phyloP scores from a whole-genome alignment of 2,113 vertebrate species.

The Calidris pugnax region DNA sequence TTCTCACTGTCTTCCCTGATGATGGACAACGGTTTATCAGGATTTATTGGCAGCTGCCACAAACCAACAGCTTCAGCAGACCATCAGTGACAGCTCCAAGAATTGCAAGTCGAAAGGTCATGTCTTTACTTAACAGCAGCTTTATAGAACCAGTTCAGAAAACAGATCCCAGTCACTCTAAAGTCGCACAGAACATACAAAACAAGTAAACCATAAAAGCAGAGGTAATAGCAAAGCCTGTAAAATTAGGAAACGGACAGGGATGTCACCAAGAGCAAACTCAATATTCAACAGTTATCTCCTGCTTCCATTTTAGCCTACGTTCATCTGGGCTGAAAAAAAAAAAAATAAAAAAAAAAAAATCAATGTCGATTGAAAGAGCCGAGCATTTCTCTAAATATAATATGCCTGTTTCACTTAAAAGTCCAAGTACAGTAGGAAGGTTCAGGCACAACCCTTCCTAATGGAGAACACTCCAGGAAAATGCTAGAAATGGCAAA shows the following conservation, averaged over 20 bases:
- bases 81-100: not conserved
- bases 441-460: not conserved
- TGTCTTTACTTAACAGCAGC: not conserved
- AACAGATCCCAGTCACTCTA: not conserved
- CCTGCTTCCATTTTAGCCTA: not conserved
- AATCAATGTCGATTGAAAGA: not conserved
- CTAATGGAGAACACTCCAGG: not conserved
- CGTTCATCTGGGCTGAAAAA: not conserved
- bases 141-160: not conserved
- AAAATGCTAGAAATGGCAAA: not conserved
- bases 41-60: not conserved
- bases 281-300: not conserved
- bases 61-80: not conserved
- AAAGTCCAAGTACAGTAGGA: not conserved
- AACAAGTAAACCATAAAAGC: not conserved
- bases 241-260: not conserved
- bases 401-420: not conserved
- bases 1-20: not conserved
- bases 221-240: not conserved
- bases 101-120: not conserved
- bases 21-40: not conserved
- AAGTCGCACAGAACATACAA: not conserved
- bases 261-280: not conserved
- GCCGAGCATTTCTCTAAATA: not conserved
- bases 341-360: no score